Conservation (phyloP, 2,888 invertebrate species). For the Phlogophora meticulosa region DNA sequence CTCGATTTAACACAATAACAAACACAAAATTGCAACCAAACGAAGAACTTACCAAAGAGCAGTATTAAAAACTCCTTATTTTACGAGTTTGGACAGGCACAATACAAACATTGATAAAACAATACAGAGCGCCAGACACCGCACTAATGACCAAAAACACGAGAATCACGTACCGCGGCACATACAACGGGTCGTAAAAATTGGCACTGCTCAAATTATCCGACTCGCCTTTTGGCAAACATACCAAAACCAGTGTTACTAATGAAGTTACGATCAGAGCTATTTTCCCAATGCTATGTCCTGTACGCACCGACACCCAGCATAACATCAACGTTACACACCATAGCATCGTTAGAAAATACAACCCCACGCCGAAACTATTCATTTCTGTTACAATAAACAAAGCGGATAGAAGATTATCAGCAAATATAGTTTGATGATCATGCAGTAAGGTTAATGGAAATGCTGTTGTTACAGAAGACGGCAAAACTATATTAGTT, state of each 20-base stretch:
- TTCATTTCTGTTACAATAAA: conserved; percentile 74
- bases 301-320: conserved; percentile 92
- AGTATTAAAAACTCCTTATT: conserved; percentile 77
- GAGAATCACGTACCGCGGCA: conserved; percentile 78
- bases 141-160: conserved; percentile 76
- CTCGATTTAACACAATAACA: conserved; percentile 1
- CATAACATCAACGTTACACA: conserved; percentile 92
- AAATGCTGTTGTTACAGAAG: conserved; percentile 72
- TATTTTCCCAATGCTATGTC: conserved; percentile 92
- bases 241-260: conserved; percentile 91
- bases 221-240: conserved; percentile 91
- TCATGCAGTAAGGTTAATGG: conserved; percentile 71
- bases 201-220: conserved; percentile 80
- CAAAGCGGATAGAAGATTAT: conserved; percentile 60
- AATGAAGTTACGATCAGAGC: conserved; percentile 89
- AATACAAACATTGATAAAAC: conserved; percentile 79
- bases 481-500: conserved; percentile 70
- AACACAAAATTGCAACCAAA: conserved; percentile 54
- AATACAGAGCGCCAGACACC: conserved; percentile 75
- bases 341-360: conserved; percentile 93
- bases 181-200: conserved; percentile 86
- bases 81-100: conserved; percentile 81
- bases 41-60: conserved; percentile 75
- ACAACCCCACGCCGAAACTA: conserved; percentile 92
- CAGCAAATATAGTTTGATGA: conserved; percentile 64